phyloP scores from a whole-genome alignment of 2,113 vertebrate genomes.

The Eupsittula cactorum region DNA sequence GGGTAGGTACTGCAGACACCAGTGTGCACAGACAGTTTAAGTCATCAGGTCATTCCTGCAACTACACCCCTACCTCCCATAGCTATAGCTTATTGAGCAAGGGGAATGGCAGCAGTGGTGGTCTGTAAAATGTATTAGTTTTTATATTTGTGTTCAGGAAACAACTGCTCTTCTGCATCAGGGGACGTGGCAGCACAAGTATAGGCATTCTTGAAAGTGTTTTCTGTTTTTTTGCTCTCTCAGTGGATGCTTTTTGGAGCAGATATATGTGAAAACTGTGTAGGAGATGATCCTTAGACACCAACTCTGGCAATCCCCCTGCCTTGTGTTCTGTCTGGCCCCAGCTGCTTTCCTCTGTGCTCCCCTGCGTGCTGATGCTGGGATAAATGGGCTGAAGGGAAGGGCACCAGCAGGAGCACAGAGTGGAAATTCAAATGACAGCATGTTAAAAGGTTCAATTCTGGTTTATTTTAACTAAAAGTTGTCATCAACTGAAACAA shows the following conservation, averaged over 20 bases:
- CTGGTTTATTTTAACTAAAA: not conserved
- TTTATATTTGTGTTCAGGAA: not conserved
- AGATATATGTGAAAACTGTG: not conserved
- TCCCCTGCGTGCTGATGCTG: not conserved
- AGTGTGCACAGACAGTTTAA: not conserved
- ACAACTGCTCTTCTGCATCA: not conserved
- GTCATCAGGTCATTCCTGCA: not conserved
- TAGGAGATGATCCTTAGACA: not conserved
- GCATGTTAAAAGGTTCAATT: rapidly evolving
- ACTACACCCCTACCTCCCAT: not conserved
- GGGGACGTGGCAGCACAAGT: not conserved
- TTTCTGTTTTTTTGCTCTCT: not conserved
- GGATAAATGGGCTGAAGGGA: not conserved
- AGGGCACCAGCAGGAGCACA: not conserved
- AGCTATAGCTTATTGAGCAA: not conserved
- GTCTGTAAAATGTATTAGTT: not conserved
- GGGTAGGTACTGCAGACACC: not conserved
- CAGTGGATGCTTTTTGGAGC: not conserved
- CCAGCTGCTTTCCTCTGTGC: rapidly evolving
- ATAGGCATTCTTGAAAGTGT: not conserved
- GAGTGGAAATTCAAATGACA: not conserved
- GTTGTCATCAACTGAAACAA: not conserved
- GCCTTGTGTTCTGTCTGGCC: rapidly evolving
- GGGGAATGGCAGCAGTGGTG: not conserved
- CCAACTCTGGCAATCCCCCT: not conserved